Percentiles rank a stretch among this genome's conserved stretches.
These are phyloP conservation scores for Ferdinandea cuprea DNA, from an alignment of 2,888 invertebrate genomes.

Conservation along the genomic window DNA sequence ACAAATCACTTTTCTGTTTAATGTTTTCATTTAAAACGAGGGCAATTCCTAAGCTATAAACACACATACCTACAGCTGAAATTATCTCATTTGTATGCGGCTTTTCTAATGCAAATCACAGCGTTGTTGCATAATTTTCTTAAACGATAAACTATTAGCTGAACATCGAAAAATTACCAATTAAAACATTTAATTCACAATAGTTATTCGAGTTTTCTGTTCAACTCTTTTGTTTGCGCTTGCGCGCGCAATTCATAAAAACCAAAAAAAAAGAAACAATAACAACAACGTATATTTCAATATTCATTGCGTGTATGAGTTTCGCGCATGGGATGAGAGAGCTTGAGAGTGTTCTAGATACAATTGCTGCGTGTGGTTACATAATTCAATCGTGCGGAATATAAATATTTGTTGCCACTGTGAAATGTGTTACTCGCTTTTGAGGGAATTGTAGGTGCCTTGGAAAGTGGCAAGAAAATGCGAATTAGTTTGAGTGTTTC, in stretches of 20 bases:
- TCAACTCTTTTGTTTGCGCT: slow-evolving; percentile 40
- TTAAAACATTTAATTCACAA: slow-evolving; percentile 35
- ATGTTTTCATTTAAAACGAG: background rate
- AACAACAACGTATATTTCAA: slow-evolving; percentile 22
- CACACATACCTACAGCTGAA: background rate
- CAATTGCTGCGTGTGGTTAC: slow-evolving; percentile 29
- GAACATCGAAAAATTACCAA: slow-evolving; percentile 24
- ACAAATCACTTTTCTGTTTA: background rate
- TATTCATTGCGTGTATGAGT: slow-evolving; percentile 45
- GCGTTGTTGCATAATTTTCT: background rate
- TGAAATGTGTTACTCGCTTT: background rate
- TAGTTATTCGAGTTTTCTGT: slow-evolving; percentile 21
- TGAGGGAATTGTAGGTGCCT: background rate
- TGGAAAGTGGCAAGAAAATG: background rate
- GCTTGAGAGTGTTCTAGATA: slow-evolving; percentile 18
- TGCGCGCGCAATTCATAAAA: slow-evolving; percentile 1
- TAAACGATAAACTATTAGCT: slow-evolving; percentile 38
- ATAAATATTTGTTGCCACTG: background rate
- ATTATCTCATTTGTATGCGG: background rate
- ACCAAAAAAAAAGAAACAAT: too few species aligned
- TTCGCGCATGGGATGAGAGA: slow-evolving; percentile 23
- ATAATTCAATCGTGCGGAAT: slow-evolving; percentile 15
- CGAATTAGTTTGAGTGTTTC: too few species aligned
- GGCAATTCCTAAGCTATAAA: background rate
- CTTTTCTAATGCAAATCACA: background rate